Evolutionary conservation across 2,797 vertebrate genomes (phyloP).

Genomic region (Holocentrus rufus): DNA sequence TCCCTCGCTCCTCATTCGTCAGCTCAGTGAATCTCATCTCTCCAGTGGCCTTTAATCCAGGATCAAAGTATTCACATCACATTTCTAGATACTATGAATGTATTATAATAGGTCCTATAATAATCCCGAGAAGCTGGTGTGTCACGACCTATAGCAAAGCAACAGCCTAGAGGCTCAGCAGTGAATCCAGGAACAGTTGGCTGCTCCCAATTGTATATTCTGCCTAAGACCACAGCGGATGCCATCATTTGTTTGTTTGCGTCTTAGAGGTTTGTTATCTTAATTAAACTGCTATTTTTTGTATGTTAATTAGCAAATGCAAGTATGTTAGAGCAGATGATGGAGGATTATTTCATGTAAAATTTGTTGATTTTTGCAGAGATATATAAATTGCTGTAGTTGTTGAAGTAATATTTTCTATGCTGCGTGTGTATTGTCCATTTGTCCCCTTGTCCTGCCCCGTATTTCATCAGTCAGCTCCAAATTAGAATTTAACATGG

Average conservation of each 20-base stretch:
- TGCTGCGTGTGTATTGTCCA: conserved; percentile 8
- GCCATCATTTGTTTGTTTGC: conserved; percentile 27
- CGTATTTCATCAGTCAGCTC: conserved; percentile 26
- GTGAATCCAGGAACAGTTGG: conserved; percentile 68
- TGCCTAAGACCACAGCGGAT: conserved; percentile 40
- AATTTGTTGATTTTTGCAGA: conserved; percentile 16
- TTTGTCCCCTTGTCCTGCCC: conserved; percentile 25
- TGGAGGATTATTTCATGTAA: conserved; percentile 29
- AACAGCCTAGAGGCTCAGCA: conserved; percentile 39
- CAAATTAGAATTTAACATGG: conserved; percentile 26
- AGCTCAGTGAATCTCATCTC: conserved; percentile 53
- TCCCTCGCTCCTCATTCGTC: conserved; percentile 45
- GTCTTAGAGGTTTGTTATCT: conserved; percentile 32
- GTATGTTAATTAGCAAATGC: conserved; percentile 29
- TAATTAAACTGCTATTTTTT: conserved; percentile 36
- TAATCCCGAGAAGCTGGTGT: conserved; percentile 32
- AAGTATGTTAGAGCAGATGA: conserved; percentile 6
- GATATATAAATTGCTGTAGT: conserved; percentile 26
- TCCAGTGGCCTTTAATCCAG: conserved; percentile 51
- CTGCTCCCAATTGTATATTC: conserved; percentile 43
- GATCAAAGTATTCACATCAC: conserved; percentile 63
- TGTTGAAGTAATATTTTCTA: conserved; percentile 1
- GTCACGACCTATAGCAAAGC: conserved; percentile 15
- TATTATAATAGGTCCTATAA: conserved; percentile 52
- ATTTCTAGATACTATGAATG: conserved; percentile 45